These are phyloP conservation scores for Graptemys geographica DNA, from an alignment of 2,797 vertebrate genomes.

Conservation along the genomic window DNA sequence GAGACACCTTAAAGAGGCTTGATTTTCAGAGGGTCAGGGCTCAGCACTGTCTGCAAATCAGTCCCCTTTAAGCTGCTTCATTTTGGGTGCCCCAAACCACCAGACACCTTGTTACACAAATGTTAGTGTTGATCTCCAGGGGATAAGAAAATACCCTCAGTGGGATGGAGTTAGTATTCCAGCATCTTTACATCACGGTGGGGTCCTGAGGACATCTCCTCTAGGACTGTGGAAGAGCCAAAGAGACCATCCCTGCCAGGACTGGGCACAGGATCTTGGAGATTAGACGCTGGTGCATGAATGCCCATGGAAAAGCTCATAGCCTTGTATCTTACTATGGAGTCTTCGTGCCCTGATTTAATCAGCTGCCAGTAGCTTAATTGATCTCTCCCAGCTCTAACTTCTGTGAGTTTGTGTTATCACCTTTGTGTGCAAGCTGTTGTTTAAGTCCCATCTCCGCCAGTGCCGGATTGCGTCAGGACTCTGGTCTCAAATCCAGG, in stretches of 20 bases:
- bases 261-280: neutral
- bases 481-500: neutral
- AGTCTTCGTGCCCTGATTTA: neutral
- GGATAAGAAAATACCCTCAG: neutral
- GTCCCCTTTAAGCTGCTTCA: neutral
- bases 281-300: accelerated
- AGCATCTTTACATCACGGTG: neutral
- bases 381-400: too few species aligned
- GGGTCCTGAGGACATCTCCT: accelerated
- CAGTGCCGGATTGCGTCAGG: neutral
- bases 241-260: neutral
- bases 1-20: neutral
- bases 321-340: constrained; percentile 28
- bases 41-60: neutral
- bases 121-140: neutral
- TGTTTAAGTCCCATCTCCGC: neutral
- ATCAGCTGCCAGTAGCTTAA: neutral
- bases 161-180: neutral
- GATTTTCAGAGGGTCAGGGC: neutral
- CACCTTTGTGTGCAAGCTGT: too few species aligned
- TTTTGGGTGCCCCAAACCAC: neutral
- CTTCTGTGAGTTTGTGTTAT: neutral
- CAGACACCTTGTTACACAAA: neutral
- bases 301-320: neutral
- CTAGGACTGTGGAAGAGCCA: accelerated